Percentiles rank a stretch among this genome's conserved stretches.
phyloP scores from a whole-genome alignment of 2,113 vertebrate species.

The Geococcyx californianus region DNA sequence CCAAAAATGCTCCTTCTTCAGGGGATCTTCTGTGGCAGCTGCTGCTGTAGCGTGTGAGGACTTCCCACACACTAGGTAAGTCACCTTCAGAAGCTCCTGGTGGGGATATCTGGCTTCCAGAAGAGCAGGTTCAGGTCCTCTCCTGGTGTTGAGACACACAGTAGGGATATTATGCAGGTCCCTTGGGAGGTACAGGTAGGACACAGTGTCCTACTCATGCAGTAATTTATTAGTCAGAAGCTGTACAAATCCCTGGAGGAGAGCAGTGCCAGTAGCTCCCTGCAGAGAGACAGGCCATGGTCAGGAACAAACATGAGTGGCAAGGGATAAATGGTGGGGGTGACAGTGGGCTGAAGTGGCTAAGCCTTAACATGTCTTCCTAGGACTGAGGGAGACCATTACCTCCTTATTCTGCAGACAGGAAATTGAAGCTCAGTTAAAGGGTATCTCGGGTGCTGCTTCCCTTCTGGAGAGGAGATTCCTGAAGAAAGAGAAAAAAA shows the following conservation, averaged over 20 bases:
- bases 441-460: background rate
- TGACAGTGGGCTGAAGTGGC: background rate
- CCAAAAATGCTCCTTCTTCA: background rate
- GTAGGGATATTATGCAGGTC: background rate
- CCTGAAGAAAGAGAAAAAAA: background rate
- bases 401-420: background rate
- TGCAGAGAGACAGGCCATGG: background rate
- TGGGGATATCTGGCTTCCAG: background rate
- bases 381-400: background rate
- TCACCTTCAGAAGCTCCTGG: background rate
- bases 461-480: background rate
- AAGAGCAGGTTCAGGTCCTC: background rate
- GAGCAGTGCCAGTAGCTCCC: background rate
- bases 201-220: background rate
- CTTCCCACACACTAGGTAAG: background rate
- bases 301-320: background rate
- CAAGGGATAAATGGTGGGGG: accelerated
- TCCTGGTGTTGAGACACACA: background rate
- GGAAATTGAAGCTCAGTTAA: background rate
- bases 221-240: background rate
- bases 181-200: background rate
- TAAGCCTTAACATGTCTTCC: background rate
- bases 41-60: background rate
- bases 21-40: background rate
- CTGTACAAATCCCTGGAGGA: background rate